Evolutionary conservation across 2,113 vertebrate species (phyloP).

Genomic region (Sus scrofa): DNA sequence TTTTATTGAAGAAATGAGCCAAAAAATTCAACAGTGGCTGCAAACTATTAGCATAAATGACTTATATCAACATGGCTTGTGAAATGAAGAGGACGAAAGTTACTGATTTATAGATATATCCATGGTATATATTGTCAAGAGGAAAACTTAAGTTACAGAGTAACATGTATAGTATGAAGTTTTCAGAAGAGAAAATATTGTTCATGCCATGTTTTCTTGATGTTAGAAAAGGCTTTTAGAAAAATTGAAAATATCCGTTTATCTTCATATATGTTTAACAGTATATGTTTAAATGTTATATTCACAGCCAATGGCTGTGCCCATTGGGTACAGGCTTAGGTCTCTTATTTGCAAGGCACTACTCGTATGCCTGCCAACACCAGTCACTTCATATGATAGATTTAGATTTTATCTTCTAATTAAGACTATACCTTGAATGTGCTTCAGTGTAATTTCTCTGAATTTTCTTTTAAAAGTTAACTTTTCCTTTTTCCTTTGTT

Average conservation of each 20-base stretch:
- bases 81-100: slow-evolving; percentile 1
- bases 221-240: slow-evolving; percentile 30
- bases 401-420: background rate
- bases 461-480: slow-evolving; percentile 62
- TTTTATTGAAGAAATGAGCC: slow-evolving; percentile 54
- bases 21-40: background rate
- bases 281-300: background rate
- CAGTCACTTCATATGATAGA: background rate
- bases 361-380: background rate
- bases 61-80: background rate
- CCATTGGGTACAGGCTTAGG: background rate
- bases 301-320: background rate
- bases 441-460: slow-evolving; percentile 55
- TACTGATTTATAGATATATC: background rate
- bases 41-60: background rate
- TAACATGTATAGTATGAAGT: background rate
- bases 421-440: background rate
- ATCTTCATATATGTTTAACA: background rate
- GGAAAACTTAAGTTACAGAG: background rate
- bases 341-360: background rate
- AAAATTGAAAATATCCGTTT: background rate
- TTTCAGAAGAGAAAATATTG: slow-evolving; percentile 5
- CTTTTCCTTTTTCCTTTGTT: slow-evolving; percentile 80
- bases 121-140: background rate
- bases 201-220: background rate